Evolutionary conservation across 2,797 vertebrate genomes (phyloP).

Genomic region (Phoxinus dragarum): DNA sequence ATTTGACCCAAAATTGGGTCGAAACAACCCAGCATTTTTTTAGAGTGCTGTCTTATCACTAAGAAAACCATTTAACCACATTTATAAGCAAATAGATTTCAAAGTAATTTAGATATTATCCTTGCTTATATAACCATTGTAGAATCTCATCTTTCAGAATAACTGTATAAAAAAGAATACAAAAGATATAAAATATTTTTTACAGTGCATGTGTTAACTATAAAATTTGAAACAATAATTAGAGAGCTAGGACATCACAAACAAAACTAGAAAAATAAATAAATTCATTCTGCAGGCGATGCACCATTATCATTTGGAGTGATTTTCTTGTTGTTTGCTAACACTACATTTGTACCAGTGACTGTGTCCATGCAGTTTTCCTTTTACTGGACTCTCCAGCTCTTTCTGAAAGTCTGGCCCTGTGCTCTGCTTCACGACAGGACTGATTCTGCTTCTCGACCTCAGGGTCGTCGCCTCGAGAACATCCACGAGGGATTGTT

Average conservation of each 20-base stretch:
- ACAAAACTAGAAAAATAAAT: slow-evolving; percentile 52
- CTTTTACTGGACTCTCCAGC: slow-evolving; percentile 16
- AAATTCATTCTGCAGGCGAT: slow-evolving; percentile 28
- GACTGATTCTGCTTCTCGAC: slow-evolving; percentile 37
- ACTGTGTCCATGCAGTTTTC: slow-evolving; percentile 21
- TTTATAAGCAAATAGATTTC: background rate
- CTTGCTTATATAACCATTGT: background rate
- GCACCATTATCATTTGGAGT: slow-evolving; percentile 48
- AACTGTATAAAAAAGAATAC: slow-evolving; percentile 4
- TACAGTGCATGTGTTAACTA: slow-evolving; percentile 3
- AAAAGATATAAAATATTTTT: background rate
- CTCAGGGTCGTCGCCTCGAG: slow-evolving; percentile 15
- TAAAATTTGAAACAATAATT: slow-evolving; percentile 2
- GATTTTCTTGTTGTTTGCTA: slow-evolving; percentile 14
- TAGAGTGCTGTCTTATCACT: no score
- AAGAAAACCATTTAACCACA: background rate
- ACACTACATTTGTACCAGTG: background rate
- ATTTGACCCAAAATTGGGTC: no score
- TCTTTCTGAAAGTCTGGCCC: slow-evolving; percentile 16
- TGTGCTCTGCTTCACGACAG: slow-evolving; percentile 17
- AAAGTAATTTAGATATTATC: background rate
- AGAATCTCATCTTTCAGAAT: background rate
- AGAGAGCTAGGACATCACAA: background rate
- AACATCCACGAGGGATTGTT: slow-evolving; percentile 29
- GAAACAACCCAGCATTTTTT: no score